These are phyloP conservation scores for Perodicticus potto DNA, from an alignment of 2,797 vertebrate genomes.

Conservation along the genomic window DNA sequence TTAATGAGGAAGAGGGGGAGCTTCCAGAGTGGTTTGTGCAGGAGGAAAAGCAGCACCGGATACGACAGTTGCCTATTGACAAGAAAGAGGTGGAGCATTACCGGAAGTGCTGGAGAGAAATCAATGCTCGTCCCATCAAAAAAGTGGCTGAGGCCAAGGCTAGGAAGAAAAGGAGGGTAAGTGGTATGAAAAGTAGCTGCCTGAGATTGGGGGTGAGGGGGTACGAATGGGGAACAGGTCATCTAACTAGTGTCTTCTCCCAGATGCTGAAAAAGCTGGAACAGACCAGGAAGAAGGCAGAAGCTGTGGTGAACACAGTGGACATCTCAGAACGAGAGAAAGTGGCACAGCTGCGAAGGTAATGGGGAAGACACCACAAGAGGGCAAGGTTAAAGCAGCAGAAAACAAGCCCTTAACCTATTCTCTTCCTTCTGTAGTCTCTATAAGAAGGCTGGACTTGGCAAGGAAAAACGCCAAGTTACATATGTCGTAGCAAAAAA, in stretches of 20 bases:
- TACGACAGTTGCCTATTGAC: constrained; percentile 91
- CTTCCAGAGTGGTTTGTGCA: constrained; percentile 95
- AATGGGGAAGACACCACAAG: constrained; percentile 26
- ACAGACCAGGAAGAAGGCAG: constrained; percentile 97
- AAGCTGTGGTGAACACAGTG: constrained; percentile 95
- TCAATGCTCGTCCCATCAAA: constrained; percentile 97
- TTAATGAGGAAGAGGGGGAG: constrained; percentile 92
- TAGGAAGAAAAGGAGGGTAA: constrained; percentile 95
- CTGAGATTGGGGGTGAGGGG: neutral
- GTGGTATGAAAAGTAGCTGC: neutral
- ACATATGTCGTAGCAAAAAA: constrained; percentile 97
- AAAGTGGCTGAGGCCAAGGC: constrained; percentile 97
- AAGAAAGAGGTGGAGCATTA: constrained; percentile 94
- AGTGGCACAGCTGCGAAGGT: constrained; percentile 95
- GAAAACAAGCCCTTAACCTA: neutral
- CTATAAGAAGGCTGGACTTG: constrained; percentile 97
- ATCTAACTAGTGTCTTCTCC: neutral
- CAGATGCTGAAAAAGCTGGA: constrained; percentile 98
- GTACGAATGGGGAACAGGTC: neutral
- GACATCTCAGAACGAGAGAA: constrained; percentile 98
- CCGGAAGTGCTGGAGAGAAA: constrained; percentile 95
- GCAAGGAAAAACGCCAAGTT: constrained; percentile 96
- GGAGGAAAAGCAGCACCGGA: constrained; percentile 95
- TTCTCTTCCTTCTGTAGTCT: constrained; percentile 88
- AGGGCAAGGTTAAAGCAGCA: neutral